Percentiles rank a stretch among this genome's conserved stretches.
Evolutionary conservation across 2,888 invertebrate species (phyloP).

Genomic region (Amphimallon solstitiale): DNA sequence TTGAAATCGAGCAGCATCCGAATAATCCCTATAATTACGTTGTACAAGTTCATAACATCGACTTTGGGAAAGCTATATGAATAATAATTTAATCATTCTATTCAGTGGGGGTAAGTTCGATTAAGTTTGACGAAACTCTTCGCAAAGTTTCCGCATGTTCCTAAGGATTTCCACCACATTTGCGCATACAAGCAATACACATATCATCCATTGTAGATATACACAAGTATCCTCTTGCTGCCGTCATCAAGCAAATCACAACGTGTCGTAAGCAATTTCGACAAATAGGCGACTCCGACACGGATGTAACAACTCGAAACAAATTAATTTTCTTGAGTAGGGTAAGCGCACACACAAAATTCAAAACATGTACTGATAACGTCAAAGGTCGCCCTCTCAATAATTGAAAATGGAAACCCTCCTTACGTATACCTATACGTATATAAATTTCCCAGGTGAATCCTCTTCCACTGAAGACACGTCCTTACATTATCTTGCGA

Average conservation of each 20-base stretch:
- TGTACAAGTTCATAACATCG: too few species aligned
- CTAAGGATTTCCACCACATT: too few species aligned
- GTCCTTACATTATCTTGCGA: constrained; percentile 1
- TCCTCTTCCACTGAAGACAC: not conserved
- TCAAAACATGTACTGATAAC: constrained; percentile 6
- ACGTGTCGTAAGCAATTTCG: constrained; percentile 4
- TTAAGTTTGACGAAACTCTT: too few species aligned
- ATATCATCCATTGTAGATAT: too few species aligned
- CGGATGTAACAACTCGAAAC: not conserved
- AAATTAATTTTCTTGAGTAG: constrained; percentile 8
- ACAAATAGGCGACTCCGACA: not conserved
- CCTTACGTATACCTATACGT: not conserved
- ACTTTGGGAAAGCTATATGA: too few species aligned
- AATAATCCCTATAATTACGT: too few species aligned
- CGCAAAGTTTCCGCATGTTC: too few species aligned
- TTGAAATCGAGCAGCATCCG: too few species aligned
- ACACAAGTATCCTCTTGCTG: too few species aligned
- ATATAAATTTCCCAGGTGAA: constrained; percentile 22
- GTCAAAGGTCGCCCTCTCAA: constrained; percentile 9
- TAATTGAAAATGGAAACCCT: constrained; percentile 18
- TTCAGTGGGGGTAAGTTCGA: too few species aligned
- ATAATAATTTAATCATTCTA: too few species aligned
- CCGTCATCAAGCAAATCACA: not conserved
- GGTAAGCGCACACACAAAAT: not conserved
- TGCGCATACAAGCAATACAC: too few species aligned